Evolutionary conservation across 1,140 invertebrate species (phyloP).

Genomic region (silkworm (Bombyx mori)): DNA sequence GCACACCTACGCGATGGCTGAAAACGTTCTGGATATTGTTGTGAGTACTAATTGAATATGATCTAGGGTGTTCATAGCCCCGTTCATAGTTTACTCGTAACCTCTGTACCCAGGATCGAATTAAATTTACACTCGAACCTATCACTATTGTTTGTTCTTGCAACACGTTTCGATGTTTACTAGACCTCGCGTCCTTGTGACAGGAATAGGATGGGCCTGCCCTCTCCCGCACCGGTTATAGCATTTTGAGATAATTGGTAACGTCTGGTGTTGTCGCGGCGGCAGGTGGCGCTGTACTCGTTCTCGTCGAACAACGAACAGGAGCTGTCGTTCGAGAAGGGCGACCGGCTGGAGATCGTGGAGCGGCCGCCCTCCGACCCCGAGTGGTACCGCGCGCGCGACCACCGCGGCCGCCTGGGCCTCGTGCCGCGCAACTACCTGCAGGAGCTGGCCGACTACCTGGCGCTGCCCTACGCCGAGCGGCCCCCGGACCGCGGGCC

Average conservation of each 20-base stretch:
- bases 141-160: no score
- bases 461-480: slow-evolving; percentile 81
- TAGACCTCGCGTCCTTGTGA: no score
- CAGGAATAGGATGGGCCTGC: no score
- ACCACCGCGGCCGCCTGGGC: slow-evolving; percentile 91
- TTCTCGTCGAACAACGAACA: slow-evolving; percentile 97
- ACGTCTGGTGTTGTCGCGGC: background rate
- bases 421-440: slow-evolving; percentile 98
- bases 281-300: slow-evolving; percentile 87
- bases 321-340: slow-evolving; percentile 97
- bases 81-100: no score
- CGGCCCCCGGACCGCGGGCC: slow-evolving; percentile 27
- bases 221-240: no score
- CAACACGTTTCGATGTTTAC: no score
- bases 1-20: slow-evolving; percentile 92
- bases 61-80: no score
- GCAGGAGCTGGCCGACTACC: slow-evolving; percentile 89
- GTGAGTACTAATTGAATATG: slow-evolving; percentile 58
- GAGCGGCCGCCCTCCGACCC: slow-evolving; percentile 96
- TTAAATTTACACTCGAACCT: no score
- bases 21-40: slow-evolving; percentile 95
- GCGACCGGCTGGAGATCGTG: slow-evolving; percentile 93
- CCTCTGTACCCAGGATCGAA: no score
- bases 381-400: slow-evolving; percentile 97
- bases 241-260: no score